A percentile compares a stretch with the other conserved stretches of the same genome.
Evolutionary conservation across 2,888 invertebrate species (phyloP).

Genomic region (Pterostichus madidus): DNA sequence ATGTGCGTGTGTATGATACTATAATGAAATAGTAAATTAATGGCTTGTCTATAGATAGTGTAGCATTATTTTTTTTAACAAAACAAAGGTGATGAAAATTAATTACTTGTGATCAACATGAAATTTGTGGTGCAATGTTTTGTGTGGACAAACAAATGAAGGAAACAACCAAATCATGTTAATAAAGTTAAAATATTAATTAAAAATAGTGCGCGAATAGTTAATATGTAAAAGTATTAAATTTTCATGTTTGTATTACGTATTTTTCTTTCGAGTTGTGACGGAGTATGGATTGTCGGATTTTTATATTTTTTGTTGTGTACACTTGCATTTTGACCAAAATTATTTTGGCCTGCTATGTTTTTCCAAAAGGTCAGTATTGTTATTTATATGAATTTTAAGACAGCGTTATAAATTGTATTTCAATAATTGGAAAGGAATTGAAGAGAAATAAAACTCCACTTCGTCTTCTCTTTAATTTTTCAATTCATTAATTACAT

Average conservation of each 20-base stretch:
- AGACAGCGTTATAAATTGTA: too few species aligned
- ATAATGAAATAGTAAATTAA: constrained; percentile 4
- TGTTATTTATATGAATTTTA: neutral
- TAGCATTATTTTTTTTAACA: too few species aligned
- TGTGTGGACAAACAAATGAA: neutral
- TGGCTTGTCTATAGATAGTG: neutral
- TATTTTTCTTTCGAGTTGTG: neutral
- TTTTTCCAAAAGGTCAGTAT: constrained; percentile 52
- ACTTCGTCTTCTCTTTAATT: too few species aligned
- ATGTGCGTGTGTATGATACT: neutral
- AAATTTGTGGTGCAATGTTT: neutral
- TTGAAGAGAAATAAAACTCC: too few species aligned
- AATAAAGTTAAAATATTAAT: too few species aligned
- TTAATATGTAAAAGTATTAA: neutral
- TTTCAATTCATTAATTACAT: too few species aligned
- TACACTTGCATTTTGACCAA: constrained; percentile 19
- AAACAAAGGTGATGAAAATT: neutral
- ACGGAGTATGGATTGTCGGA: neutral
- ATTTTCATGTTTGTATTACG: neutral
- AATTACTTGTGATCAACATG: neutral
- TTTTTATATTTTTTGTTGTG: constrained; percentile 17
- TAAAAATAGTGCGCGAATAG: too few species aligned
- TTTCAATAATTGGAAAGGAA: neutral
- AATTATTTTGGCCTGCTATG: constrained; percentile 41
- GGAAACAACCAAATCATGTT: neutral